Evolutionary conservation across 2,888 invertebrate genomes (phyloP).

Genomic region (Coecobrya sp.): DNA sequence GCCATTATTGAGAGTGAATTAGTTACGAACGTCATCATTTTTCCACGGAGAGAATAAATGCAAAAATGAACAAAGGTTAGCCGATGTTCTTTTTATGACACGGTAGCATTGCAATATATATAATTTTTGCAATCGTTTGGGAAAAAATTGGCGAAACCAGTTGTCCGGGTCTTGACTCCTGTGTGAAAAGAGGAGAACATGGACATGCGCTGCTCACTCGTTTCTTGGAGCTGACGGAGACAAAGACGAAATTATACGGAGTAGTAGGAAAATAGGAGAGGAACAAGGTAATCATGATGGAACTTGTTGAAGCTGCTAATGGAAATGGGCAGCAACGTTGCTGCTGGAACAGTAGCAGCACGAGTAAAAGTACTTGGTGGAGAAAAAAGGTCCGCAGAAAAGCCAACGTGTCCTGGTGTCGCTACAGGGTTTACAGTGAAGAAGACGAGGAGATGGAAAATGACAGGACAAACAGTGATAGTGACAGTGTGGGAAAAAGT

Average conservation of each 20-base stretch:
- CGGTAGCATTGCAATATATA: neutral
- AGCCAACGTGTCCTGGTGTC: conserved; percentile 50
- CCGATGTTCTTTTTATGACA: neutral
- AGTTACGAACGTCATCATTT: neutral
- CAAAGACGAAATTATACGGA: neutral
- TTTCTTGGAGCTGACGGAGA: conserved; percentile 20
- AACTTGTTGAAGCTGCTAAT: neutral
- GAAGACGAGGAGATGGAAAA: neutral
- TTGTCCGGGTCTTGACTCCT: neutral
- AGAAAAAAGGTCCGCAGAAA: conserved; percentile 46
- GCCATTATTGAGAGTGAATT: neutral
- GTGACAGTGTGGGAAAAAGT: neutral
- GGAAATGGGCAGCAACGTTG: neutral
- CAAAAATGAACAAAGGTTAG: neutral
- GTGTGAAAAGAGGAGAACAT: neutral
- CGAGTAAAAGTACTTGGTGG: conserved; percentile 35
- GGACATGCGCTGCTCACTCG: neutral
- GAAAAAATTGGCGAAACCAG: neutral
- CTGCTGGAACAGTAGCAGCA: conserved; percentile 32
- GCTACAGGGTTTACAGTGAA: neutral
- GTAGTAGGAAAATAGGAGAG: neutral
- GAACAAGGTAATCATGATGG: conserved; percentile 11
- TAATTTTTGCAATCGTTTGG: neutral
- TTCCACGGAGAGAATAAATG: neutral
- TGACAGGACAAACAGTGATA: conserved; percentile 4